Conservation (phyloP, 2,113 vertebrate genomes). For the Ascaphus truei region DNA sequence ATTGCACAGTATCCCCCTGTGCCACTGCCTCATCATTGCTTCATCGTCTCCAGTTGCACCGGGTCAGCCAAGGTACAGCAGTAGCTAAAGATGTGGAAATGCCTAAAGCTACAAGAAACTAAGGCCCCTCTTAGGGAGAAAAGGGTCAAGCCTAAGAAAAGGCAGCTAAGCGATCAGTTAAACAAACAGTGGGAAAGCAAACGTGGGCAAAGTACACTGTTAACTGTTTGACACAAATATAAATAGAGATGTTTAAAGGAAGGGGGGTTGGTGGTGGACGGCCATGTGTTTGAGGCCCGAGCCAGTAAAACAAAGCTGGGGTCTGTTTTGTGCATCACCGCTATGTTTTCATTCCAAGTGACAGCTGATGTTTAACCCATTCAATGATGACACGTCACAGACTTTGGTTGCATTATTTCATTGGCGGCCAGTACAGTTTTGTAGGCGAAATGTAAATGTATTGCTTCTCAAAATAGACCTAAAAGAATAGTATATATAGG, state of each 20-base stretch:
- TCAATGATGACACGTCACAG: no score
- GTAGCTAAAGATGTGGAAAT: constrained; percentile 28
- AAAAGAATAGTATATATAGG: neutral
- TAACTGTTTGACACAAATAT: neutral
- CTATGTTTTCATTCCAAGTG: no score
- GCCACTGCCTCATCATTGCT: constrained; percentile 23
- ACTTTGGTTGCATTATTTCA: neutral
- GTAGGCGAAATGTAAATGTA: neutral
- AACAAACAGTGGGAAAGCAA: constrained; percentile 16
- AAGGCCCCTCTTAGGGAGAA: neutral
- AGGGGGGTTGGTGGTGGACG: neutral
- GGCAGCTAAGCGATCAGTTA: constrained; percentile 2
- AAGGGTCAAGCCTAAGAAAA: constrained; percentile 1
- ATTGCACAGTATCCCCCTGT: constrained; percentile 11
- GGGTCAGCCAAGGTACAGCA: constrained; percentile 33
- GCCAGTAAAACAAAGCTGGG: no score
- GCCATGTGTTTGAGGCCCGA: neutral
- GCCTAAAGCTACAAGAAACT: constrained; percentile 1
- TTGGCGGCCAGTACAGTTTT: neutral
- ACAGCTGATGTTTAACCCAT: neutral
- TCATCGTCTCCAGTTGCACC: constrained; percentile 15
- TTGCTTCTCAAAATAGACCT: neutral
- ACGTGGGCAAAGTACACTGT: neutral
- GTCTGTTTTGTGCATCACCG: no score
- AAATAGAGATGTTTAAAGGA: constrained; percentile 3